A percentile compares a stretch with the other conserved stretches of the same genome.
phyloP scores from a whole-genome alignment of 2,888 invertebrate genomes.

The Heliothis peltigera region DNA sequence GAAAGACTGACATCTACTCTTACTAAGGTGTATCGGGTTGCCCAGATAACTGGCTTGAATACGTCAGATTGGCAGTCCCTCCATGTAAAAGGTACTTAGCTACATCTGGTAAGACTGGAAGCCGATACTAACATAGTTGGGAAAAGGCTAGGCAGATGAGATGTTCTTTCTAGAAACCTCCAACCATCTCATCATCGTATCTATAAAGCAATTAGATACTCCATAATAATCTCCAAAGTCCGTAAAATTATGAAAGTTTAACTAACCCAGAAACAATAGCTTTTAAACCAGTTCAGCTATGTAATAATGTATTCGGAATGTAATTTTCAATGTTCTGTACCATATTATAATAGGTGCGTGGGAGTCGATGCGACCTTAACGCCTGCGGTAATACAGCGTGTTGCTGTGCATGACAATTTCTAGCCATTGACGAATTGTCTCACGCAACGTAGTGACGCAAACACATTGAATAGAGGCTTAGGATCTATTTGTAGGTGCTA shows the following conservation, averaged over 20 bases:
- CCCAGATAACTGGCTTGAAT: too few relatives aligned
- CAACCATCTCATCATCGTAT: too few relatives aligned
- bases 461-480: conserved; percentile 1
- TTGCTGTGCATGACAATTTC: conserved; percentile 5
- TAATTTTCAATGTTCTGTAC: conserved; percentile 47
- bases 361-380: conserved; percentile 57
- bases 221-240: conserved; percentile 17
- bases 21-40: too few relatives aligned
- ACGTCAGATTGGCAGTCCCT: too few relatives aligned
- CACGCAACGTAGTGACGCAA: conserved; percentile 32
- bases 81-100: too few relatives aligned
- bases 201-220: too few relatives aligned
- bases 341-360: conserved; percentile 39
- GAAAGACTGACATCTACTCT: too few relatives aligned
- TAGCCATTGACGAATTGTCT: conserved; percentile 34
- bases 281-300: conserved; percentile 27
- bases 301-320: conserved; percentile 45
- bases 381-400: conserved; percentile 43
- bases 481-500: too few relatives aligned
- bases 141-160: too few relatives aligned
- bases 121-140: too few relatives aligned
- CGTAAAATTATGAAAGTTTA: conserved; percentile 40
- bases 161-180: too few relatives aligned
- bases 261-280: conserved; percentile 49
- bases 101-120: too few relatives aligned